A percentile compares a stretch with the other conserved stretches of the same genome.
These are phyloP conservation scores for Galeruca laticollis DNA, from an alignment of 2,888 invertebrate species.

Conservation along the genomic window DNA sequence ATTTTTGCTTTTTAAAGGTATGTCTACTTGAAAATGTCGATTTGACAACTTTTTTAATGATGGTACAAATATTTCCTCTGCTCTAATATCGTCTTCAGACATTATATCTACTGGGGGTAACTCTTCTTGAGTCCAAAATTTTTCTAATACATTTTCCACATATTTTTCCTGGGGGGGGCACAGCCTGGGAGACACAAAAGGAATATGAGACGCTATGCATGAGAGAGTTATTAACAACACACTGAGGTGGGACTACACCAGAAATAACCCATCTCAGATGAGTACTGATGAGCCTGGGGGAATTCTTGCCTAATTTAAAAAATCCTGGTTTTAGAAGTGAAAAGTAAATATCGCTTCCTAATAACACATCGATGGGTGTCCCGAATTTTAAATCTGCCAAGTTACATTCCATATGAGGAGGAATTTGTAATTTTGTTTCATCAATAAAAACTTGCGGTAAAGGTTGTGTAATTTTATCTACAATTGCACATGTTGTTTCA, in stretches of 20 bases:
- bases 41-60: no score
- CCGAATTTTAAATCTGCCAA: no score
- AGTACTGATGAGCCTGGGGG: neutral
- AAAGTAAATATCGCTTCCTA: no score
- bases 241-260: neutral
- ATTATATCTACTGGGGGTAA: neutral
- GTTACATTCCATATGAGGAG: no score
- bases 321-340: neutral
- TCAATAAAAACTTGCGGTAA: no score
- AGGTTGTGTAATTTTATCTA: no score
- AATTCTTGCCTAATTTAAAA: neutral
- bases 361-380: no score
- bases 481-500: no score
- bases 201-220: neutral
- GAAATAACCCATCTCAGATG: neutral
- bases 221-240: neutral
- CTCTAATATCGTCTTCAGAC: neutral
- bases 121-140: no score
- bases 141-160: no score
- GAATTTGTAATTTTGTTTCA: no score
- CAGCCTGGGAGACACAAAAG: neutral
- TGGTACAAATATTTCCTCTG: neutral
- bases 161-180: neutral
- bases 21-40: neutral
- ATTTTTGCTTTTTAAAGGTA: neutral